Conservation (phyloP, 1,140 invertebrate genomes). For the Drosophila erecta region DNA sequence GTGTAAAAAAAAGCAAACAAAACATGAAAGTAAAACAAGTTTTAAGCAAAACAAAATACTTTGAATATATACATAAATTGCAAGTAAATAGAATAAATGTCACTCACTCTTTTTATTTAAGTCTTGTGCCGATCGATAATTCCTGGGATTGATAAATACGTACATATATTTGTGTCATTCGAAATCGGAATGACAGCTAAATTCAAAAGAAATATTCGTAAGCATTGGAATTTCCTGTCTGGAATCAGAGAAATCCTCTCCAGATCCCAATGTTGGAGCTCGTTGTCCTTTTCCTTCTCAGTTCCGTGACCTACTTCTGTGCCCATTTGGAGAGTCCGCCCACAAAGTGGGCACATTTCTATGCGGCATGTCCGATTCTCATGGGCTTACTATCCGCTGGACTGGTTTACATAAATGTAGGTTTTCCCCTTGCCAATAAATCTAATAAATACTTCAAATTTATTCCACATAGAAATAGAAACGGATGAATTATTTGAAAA, state of each 20-base stretch:
- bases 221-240: constrained; percentile 2
- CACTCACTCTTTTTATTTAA: constrained; percentile 79
- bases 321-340: constrained; percentile 22
- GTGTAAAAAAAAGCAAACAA: constrained; percentile 68
- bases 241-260: background rate
- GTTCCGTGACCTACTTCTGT: constrained; percentile 30
- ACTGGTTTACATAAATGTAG: constrained; percentile 36
- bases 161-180: background rate
- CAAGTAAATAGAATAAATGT: constrained; percentile 82
- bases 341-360: background rate
- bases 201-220: background rate
- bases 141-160: constrained; percentile 11
- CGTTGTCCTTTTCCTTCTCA: constrained; percentile 21
- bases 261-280: constrained; percentile 39
- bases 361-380: constrained; percentile 8
- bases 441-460: background rate
- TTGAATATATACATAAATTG: constrained; percentile 82
- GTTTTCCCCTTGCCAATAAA: background rate
- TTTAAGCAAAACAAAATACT: constrained; percentile 64
- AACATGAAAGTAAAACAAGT: constrained; percentile 59
- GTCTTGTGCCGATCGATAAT: constrained; percentile 33
- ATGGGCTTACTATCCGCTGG: constrained; percentile 4
- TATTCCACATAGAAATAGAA: constrained; percentile 7
- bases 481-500: constrained; percentile 33
- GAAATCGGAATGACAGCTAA: background rate